A percentile compares a stretch with the other conserved stretches of the same genome.
These are phyloP conservation scores for Bursaphelenchus mucronatus DNA, from an alignment of 1,140 invertebrate species.

Conservation along the genomic window DNA sequence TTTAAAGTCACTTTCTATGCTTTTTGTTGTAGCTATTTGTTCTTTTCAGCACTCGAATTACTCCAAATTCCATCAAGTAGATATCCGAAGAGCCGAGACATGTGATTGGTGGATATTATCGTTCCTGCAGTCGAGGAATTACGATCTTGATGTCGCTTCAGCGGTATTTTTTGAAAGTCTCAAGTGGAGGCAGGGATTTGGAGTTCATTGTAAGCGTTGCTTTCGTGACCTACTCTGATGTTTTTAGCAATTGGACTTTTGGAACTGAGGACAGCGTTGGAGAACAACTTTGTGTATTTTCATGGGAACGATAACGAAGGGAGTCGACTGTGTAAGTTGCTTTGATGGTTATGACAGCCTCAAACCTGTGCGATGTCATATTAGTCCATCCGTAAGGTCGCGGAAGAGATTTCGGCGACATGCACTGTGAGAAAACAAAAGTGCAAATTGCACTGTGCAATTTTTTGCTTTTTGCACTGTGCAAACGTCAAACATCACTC, in stretches of 20 bases:
- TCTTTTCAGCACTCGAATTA: constrained; percentile 4
- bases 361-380: no score
- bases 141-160: constrained; percentile 3
- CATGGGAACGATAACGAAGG: constrained; percentile 14
- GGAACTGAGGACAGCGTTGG: constrained; percentile 1
- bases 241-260: constrained; percentile 14
- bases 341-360: no score
- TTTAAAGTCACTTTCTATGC: background rate
- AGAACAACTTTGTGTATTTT: constrained; percentile 12
- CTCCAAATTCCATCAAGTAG: constrained; percentile 5
- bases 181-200: constrained; percentile 15
- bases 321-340: constrained; percentile 12
- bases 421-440: no score
- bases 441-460: no score
- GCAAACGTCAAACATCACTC: no score
- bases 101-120: constrained; percentile 13
- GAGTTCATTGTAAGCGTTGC: constrained; percentile 10
- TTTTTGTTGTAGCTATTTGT: background rate
- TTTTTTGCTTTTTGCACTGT: no score
- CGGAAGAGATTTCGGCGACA: no score
- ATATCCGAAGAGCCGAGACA: constrained; percentile 5
- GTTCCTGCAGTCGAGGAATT: constrained; percentile 3
- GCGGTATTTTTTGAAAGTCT: constrained; percentile 20
- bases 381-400: no score
- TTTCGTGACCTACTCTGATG: background rate